Base-by-base conservation (phyloP, 2,113 vertebrate species). In the Albula glossodonta region DNA sequence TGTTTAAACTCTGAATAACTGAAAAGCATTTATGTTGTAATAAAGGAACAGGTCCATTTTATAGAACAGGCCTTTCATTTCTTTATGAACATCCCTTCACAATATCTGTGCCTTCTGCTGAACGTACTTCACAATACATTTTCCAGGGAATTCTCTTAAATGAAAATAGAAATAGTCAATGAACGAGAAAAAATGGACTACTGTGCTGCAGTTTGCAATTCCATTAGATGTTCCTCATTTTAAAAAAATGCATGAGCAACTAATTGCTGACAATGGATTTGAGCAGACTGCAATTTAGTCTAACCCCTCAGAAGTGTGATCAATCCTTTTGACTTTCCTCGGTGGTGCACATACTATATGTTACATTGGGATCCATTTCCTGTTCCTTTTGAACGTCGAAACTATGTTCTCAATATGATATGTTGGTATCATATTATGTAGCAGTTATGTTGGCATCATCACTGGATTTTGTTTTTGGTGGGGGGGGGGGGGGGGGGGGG, bases 31-130 rank as follows among this genome's bases (percentile, higher is more conserved):
- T 93, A 84, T 83, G 63, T 89, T 86, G 90, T 92, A 95, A 95
- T 95, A 94, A 95, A 96, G 88, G 90, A 93, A 91, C 83, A 84
- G 90, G 91, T 93, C 93, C 89, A 92, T 94, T 94, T 93, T 91
- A 90, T 93, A 93, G 91, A 85, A 91, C 66, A 25, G 6, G 85
- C 77, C 84, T 87, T 88, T 41, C 31, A 41, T 41, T 86, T 77
- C 88, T 85, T 52, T 77, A 87, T 89, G 60, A 87, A 57, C 81
- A 63, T 81, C 48, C 50, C 80, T 60, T 22, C 41, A 80, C 17
- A 41, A 31, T 25, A 41, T 12, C 9, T 53, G 56, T 86, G 50
- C 48, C 9, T 31, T 81, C 80, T 48, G 13, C 25, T 82, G 13
- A 81, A 25, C 25, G 63, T 82, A 53, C 60, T 66, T 22, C 3